Base-by-base conservation (phyloP, 2,113 vertebrate genomes). In the Odocoileus hemionus region DNA sequence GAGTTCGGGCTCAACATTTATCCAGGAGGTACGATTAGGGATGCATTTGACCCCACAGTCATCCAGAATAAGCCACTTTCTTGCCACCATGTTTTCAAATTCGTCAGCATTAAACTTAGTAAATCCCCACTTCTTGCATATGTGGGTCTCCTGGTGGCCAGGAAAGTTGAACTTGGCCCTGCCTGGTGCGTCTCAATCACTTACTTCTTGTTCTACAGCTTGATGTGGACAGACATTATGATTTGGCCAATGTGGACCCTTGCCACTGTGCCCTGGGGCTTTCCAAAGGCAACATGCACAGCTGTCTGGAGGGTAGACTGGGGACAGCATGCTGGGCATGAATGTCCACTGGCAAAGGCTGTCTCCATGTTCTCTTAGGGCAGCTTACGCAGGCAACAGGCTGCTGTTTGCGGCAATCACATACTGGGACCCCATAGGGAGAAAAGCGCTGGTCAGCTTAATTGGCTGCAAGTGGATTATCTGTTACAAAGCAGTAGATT, bases 401-500 rank as follows among this genome's bases (percentile, higher is more conserved):
- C 78, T 80, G 30, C 16, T 80, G 28, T 80, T 80, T 52, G 47
- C 9, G 50, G 45, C 16, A 19, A 30, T 33, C 17, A 1, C 47
- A 80, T 6, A 33, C 45, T 11, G 16, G 9, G 28, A 19, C 28
- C 28, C 45, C 78, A 21, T 33, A 28, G 28, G 47, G 47, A 33
- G 10, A 50, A 52, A 47, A 47, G 76, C 45, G 33, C 28, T 26
- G 5, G 78, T 33, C 1, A 50, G 47, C 17, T 50, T 80, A 80
- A 33, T 12, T 80, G 16, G 45, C 45, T 52, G 1, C 45, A 33
- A 80, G 23, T 54, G 19, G 50, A n/a, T 74, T 54, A 9, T 76
- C 89, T 94, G 10, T 89, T 95, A 74, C 45, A 25, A 17, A 85
- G 76, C n/a, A 58, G n/a, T 36, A 43, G 39, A 28, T 52, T 58